These are phyloP conservation scores for Anguilla obscura DNA, from an alignment of 2,797 vertebrate genomes.

Conservation along the genomic window DNA sequence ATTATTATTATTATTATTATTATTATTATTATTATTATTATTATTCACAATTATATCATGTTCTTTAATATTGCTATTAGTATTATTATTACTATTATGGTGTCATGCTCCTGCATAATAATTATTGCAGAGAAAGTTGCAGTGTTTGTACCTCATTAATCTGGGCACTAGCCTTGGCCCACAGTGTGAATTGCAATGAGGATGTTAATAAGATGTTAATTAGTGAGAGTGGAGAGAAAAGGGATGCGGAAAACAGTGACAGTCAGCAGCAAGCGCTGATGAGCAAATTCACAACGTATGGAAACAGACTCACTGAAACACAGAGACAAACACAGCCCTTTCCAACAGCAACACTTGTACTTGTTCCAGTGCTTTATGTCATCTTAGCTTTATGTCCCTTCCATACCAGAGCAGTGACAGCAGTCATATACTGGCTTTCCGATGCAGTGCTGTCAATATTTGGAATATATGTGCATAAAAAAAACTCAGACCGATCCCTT, in stretches of 20 bases:
- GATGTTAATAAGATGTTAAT: slow-evolving; percentile 60
- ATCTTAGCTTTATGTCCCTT: neutral
- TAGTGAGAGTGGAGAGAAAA: slow-evolving; percentile 47
- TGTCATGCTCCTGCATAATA: neutral
- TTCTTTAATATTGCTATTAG: neutral
- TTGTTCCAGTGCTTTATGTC: neutral
- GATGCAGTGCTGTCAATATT: neutral
- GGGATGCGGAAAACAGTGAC: slow-evolving; percentile 46
- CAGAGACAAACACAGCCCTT: neutral
- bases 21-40: slow-evolving; percentile 10
- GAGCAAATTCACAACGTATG: slow-evolving; percentile 53
- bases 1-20: neutral
- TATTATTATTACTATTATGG: neutral
- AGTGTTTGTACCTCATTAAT: neutral
- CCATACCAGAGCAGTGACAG: neutral
- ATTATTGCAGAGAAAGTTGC: neutral
- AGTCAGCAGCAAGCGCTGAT: slow-evolving; percentile 43
- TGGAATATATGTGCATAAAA: neutral
- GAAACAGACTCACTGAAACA: slow-evolving; percentile 43
- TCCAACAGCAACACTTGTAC: neutral
- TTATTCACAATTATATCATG: neutral
- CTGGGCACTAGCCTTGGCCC: slow-evolving; percentile 50
- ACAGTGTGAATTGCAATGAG: slow-evolving; percentile 52
- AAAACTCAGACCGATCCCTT: neutral
- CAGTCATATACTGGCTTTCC: neutral